phyloP scores from a whole-genome alignment of 1,140 invertebrate genomes.

The Procambarus virginalis region DNA sequence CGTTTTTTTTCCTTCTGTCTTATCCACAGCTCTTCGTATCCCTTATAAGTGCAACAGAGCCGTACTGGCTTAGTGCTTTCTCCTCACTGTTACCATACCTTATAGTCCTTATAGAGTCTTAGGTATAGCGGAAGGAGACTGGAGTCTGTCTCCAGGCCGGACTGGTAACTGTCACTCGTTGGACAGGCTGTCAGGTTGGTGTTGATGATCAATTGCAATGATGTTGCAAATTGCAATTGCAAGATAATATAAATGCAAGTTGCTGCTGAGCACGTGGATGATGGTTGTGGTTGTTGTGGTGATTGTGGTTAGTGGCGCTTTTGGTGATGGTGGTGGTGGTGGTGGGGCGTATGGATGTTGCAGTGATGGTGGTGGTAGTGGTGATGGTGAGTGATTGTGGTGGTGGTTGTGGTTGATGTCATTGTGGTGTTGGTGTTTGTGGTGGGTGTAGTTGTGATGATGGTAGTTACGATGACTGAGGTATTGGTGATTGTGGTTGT shows the following conservation, averaged over 20 bases:
- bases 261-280: background rate
- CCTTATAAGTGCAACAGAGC: too few species aligned
- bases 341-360: background rate
- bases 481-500: background rate
- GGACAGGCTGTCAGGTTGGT: background rate
- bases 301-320: background rate
- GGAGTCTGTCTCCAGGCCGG: background rate
- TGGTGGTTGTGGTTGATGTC: background rate
- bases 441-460: background rate
- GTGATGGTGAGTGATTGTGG: background rate
- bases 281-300: background rate
- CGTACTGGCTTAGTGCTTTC: too few species aligned
- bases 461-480: background rate
- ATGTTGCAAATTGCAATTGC: background rate
- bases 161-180: background rate
- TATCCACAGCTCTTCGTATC: too few species aligned
- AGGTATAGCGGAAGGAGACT: too few species aligned
- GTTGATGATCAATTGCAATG: conserved; percentile 35
- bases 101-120: too few species aligned
- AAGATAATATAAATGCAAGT: too few species aligned
- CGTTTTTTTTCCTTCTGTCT: too few species aligned
- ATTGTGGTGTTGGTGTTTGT: background rate
- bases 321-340: background rate
- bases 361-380: background rate
- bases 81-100: too few species aligned